A percentile compares a stretch with the other conserved stretches of the same genome.
These are phyloP conservation scores for Eulemur macaco DNA, from an alignment of 2,113 vertebrate species.

Conservation along the genomic window DNA sequence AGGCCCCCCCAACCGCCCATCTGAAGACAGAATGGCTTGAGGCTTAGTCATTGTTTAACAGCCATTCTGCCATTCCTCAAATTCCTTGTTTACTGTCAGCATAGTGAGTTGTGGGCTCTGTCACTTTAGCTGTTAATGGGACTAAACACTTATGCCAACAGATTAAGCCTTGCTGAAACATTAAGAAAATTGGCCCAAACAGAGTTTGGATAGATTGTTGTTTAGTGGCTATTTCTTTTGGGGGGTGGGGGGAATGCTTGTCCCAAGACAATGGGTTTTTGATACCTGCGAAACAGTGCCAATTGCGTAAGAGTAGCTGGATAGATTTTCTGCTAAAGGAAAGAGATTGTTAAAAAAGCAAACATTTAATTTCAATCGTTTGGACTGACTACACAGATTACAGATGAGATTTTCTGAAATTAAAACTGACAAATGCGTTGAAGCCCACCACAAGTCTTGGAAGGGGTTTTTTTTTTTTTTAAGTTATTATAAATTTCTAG, in stretches of 20 bases:
- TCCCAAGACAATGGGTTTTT: constrained; percentile 81
- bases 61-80: constrained; percentile 86
- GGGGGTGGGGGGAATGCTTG: constrained; percentile 67
- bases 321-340: constrained; percentile 64
- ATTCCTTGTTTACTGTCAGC: constrained; percentile 89
- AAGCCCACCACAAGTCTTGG: background rate
- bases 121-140: constrained; percentile 91
- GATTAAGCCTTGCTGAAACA: constrained; percentile 87
- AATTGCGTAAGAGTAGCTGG: constrained; percentile 70
- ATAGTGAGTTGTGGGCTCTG: constrained; percentile 85
- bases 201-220: constrained; percentile 81
- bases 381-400: background rate
- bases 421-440: background rate
- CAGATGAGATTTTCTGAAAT: constrained; percentile 39
- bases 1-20: constrained; percentile 67
- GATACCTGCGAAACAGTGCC: constrained; percentile 70
- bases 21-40: constrained; percentile 83
- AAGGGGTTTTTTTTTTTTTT: background rate
- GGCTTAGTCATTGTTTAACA: constrained; percentile 85
- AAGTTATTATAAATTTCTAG: background rate
- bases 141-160: constrained; percentile 90
- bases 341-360: constrained; percentile 35
- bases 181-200: constrained; percentile 88
- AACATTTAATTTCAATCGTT: constrained; percentile 6
- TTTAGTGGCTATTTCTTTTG: constrained; percentile 82